These are phyloP conservation scores for Mico argentatus DNA, from an alignment of 2,797 vertebrate genomes.

Conservation along the genomic window DNA sequence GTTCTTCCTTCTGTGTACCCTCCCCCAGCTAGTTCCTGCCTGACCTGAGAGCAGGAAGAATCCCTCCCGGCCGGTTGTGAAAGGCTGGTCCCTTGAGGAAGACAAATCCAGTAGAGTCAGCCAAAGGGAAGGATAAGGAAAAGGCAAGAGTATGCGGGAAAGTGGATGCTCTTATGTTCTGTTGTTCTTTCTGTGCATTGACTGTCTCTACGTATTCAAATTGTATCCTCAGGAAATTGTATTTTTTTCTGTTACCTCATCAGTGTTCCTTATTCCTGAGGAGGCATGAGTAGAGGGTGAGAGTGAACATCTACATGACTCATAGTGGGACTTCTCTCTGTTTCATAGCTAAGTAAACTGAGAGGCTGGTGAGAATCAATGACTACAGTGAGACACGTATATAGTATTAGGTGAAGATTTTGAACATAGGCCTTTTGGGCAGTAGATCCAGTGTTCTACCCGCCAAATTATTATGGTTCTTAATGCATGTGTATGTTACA, in stretches of 20 bases:
- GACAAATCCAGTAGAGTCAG: not conserved
- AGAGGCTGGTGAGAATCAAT: not conserved
- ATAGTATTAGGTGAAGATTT: not conserved
- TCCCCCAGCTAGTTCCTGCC: not conserved
- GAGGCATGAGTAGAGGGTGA: not conserved
- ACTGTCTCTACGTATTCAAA: not conserved
- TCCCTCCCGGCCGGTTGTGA: too few relatives aligned
- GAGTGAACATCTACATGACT: not conserved
- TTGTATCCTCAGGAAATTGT: not conserved
- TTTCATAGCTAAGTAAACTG: not conserved
- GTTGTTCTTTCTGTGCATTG: fast-evolving
- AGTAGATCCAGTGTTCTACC: not conserved
- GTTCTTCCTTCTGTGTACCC: not conserved
- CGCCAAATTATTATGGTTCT: not conserved
- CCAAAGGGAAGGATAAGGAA: not conserved
- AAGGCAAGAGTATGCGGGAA: not conserved
- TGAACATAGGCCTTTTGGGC: not conserved
- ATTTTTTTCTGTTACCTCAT: not conserved
- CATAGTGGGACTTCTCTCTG: not conserved
- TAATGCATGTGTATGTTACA: not conserved
- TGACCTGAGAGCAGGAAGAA: not conserved
- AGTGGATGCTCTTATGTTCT: not conserved
- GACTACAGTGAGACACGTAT: not conserved
- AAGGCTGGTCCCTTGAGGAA: not conserved
- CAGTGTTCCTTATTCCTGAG: not conserved